Evolutionary conservation across 2,888 invertebrate genomes (phyloP), one percentile per base, ranked within the genome.

Genomic region (Poecilobothrus nobilitatus): DNA sequence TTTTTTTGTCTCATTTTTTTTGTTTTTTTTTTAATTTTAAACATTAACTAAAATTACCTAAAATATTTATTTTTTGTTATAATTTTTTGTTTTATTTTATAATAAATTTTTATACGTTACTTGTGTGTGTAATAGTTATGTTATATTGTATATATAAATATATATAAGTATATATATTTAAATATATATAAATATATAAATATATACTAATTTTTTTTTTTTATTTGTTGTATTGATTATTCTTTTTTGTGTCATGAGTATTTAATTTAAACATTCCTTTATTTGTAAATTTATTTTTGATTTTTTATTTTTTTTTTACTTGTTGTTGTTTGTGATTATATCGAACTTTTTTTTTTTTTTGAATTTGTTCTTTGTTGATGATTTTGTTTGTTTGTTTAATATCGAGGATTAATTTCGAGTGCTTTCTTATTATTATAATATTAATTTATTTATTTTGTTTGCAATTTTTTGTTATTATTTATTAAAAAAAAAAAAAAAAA

Each of bases 271-370:
- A 10, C 1, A 37, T 8, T 37, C 2, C 27, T 7, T 7, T 37
- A 37, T 2, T 37, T 37, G 37, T 37, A 37, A 12, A 8, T 37
- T 37, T 7, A 12, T n/a, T 65, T 67, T 70, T 69, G 68, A 71
- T 70, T 71, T 7, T 8, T 7, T 34, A 8, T 34, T 34, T 34
- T 34, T 5, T 37, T 2, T 10, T 37, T 37, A 37, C 65, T 67
- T 69, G 7, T 68, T 68, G 62, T 67, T 62, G 21, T 10, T 5
- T 72, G 72, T 66, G 66, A 73, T 4, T 71, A 73, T 72, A 74
- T 71, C 74, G 70, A 74, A 74, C 71, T 73, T 72, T 71, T 71
- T 65, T 37, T 64, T 44, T 33, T 68, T 68, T 7, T 8, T 37
- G 8, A 37, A 5, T 37, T 12, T 37, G 12, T 4, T 2, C 5